Base-by-base conservation (phyloP, 53 echinoderm and acorn worm genomes). In the Patiria pectinifera region DNA sequence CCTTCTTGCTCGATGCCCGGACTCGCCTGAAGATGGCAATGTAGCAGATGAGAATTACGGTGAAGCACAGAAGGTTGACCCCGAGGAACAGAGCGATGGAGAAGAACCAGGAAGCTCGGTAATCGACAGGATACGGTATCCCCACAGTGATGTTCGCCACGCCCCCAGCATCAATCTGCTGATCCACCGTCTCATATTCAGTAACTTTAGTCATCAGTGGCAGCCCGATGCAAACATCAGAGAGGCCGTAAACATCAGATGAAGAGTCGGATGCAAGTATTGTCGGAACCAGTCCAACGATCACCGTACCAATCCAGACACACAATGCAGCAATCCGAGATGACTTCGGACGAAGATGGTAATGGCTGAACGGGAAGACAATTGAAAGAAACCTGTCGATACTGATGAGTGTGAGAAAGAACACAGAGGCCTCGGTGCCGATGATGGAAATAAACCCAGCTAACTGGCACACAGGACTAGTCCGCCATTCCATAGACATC, bases 71-170 rank as follows among this genome's bases (percentile, higher is more conserved):
- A 48, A 94, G 82, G 89, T 94, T 94, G 49, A 94, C 48, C 85
- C 92, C 94, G 11, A 94, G 94, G 80, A 94, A 94, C n/a, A 94
- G 61, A 21, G 85, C 92, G 59, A 85, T 91, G 79, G 94, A 94
- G 69, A 80, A 94, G 66, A 86, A 82, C 94, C 94, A 94, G 5
- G 94, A 91, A 2, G 94, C 91, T 35, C 61, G 87, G 4, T 44
- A 3, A 6, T 71, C 87, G n/a, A 62, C 78, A 24, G 89, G 62
- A 24, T 35, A 45, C n/a, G 89, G 89, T 24, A 89, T 78, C 48
- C 26, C 15, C 66, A 92, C 90, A 13, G 87, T 87, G 87, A 87
- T 87, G 63, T 77, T 92, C n/a, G 85, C 43, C 21, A 83, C 83
- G 18, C 83, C 92, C 15, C 76, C 76, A 6, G 87, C 63, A 45